Evolutionary conservation across 2,888 invertebrate genomes (phyloP).

Genomic region (Aleiodes leptofemur): DNA sequence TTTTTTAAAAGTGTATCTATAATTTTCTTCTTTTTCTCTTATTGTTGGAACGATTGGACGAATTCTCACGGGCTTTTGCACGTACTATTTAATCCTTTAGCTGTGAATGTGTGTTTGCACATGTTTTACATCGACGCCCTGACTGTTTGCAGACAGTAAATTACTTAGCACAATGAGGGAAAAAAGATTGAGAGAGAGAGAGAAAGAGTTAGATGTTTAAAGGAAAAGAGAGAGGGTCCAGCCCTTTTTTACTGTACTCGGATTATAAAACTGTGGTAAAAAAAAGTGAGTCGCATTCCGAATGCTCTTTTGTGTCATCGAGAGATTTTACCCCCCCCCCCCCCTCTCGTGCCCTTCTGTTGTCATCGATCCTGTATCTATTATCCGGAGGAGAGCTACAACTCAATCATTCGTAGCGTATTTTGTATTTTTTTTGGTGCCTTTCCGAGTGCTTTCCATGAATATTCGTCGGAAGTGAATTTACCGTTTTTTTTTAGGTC

Average conservation of each 20-base stretch:
- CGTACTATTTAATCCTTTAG: conserved; percentile 48
- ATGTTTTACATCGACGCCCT: conserved; percentile 68
- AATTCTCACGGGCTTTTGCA: conserved; percentile 47
- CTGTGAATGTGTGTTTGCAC: conserved; percentile 62
- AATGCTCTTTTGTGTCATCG: conserved; percentile 61
- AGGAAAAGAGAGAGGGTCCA: conserved; percentile 50
- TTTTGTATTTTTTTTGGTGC: not conserved
- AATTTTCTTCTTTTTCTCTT: not conserved
- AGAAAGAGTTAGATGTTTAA: not conserved
- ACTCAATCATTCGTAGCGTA: not conserved
- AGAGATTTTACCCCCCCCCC: conserved; percentile 26
- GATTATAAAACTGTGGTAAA: conserved; percentile 25
- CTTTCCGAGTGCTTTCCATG: not conserved
- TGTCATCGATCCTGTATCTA: conserved; percentile 34
- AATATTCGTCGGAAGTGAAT: not conserved
- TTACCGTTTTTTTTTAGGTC: not conserved
- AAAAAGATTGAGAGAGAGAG: conserved; percentile 27
- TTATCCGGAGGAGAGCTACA: conserved; percentile 11
- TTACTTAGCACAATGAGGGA: conserved; percentile 71
- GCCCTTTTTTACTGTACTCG: conserved; percentile 64
- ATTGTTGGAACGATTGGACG: conserved; percentile 17
- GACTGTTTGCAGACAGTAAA: conserved; percentile 75
- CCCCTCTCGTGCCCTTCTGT: conserved; percentile 12
- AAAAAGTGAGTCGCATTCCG: conserved; percentile 43
- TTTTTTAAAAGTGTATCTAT: too few species aligned